phyloP scores from a whole-genome alignment of 2,888 invertebrate genomes.

The Lordiphosa andalusiaca region DNA sequence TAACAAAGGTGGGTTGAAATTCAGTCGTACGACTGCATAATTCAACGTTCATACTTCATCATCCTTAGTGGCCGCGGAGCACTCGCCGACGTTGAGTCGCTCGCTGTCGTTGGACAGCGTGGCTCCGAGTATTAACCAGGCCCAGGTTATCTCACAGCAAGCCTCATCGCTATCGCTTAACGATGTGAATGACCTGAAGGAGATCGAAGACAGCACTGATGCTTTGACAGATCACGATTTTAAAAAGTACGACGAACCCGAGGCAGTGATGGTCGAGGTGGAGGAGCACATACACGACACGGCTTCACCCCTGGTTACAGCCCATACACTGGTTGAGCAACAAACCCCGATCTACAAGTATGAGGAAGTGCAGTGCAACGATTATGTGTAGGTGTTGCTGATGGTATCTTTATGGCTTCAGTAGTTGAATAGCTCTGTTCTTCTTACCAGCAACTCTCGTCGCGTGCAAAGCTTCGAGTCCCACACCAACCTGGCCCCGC shows the following conservation, averaged over 20 bases:
- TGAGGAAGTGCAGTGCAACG: constrained; percentile 83
- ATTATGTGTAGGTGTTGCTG: constrained; percentile 80
- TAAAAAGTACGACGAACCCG: constrained; percentile 81
- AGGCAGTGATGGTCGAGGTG: constrained; percentile 89
- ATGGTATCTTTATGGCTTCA: not conserved
- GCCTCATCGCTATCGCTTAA: constrained; percentile 89
- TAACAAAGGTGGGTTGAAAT: constrained; percentile 59
- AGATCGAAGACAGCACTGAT: constrained; percentile 79
- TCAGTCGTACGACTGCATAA: too few relatives aligned
- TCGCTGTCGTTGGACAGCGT: constrained; percentile 90
- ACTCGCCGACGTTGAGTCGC: constrained; percentile 82
- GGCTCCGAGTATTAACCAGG: constrained; percentile 81
- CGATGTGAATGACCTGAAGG: constrained; percentile 85
- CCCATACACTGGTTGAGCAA: constrained; percentile 83
- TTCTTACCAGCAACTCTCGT: constrained; percentile 67
- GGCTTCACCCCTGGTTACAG: constrained; percentile 86
- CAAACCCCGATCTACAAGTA: constrained; percentile 88
- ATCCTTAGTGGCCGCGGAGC: constrained; percentile 66
- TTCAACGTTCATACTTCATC: too few relatives aligned
- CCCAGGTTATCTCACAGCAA: constrained; percentile 82
- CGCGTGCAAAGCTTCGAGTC: constrained; percentile 79
- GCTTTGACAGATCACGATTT: constrained; percentile 73
- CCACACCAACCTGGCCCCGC: constrained; percentile 74
- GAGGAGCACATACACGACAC: constrained; percentile 91
- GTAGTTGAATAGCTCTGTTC: not conserved